Evolutionary conservation across 2,113 vertebrate genomes (phyloP).

Genomic region (Erythrocebus patas): DNA sequence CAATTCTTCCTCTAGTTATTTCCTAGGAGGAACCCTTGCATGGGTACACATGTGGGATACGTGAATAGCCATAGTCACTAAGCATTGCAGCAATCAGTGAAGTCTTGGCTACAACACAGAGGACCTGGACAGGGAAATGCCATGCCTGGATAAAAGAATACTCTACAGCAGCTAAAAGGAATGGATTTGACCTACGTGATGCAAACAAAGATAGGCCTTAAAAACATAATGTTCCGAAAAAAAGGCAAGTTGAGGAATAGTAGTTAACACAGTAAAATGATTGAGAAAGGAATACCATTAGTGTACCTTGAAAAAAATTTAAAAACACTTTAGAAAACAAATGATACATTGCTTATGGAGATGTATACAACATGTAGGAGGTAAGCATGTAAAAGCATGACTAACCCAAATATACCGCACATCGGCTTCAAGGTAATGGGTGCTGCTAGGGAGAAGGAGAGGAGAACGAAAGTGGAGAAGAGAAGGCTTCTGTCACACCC

Average conservation of each 20-base stretch:
- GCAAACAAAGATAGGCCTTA: background rate
- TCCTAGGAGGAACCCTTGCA: background rate
- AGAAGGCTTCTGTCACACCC: background rate
- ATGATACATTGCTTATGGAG: background rate
- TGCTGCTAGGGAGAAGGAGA: accelerated
- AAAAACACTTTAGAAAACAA: background rate
- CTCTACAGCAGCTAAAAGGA: background rate
- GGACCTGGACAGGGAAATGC: accelerated
- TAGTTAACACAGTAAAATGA: background rate
- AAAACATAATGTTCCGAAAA: background rate
- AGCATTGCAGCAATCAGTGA: accelerated
- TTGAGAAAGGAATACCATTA: background rate
- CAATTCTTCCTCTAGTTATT: background rate
- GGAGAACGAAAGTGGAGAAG: too few relatives aligned
- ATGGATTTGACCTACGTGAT: too few relatives aligned
- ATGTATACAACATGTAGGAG: background rate
- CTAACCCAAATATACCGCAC: background rate
- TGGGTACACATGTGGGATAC: accelerated
- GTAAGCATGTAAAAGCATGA: background rate
- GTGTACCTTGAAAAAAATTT: background rate
- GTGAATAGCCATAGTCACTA: accelerated
- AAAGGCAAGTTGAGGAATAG: background rate
- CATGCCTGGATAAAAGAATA: background rate
- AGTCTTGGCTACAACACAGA: accelerated
- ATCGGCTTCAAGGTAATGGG: too few relatives aligned